Percentiles rank a stretch among this genome's conserved stretches.
Evolutionary conservation across 2,797 vertebrate genomes (phyloP).

Genomic region (Mormyrus hasselquistii): DNA sequence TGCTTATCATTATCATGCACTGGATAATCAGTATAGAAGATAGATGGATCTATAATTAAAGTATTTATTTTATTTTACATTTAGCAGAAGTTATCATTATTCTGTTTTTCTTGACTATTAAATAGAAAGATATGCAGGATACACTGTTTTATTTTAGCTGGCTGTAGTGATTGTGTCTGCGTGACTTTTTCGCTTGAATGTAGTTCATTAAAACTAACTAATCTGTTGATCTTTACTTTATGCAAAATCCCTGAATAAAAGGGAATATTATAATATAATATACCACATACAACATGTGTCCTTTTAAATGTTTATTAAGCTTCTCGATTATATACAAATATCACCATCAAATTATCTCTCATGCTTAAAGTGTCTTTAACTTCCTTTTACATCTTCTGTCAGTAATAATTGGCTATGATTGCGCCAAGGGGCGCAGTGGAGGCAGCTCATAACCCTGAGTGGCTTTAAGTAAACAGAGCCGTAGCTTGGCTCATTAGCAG

Average conservation of each 20-base stretch:
- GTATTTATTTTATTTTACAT: background rate
- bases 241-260: background rate
- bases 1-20: background rate
- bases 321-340: background rate
- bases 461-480: constrained; percentile 32
- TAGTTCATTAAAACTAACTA: background rate
- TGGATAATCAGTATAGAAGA: background rate
- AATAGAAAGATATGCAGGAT: background rate
- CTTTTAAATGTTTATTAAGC: background rate
- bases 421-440: background rate
- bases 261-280: background rate
- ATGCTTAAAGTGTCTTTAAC: constrained; percentile 8
- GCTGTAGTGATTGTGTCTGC: background rate
- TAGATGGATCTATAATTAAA: background rate
- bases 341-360: background rate
- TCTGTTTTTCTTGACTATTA: background rate
- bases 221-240: background rate
- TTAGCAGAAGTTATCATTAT: background rate
- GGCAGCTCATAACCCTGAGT: constrained; percentile 9
- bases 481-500: constrained; percentile 29
- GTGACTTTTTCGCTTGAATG: background rate
- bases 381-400: background rate
- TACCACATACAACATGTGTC: background rate
- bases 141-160: background rate
- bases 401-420: constrained; percentile 19